These are phyloP conservation scores for Phymastichus coffea DNA, from an alignment of 1,140 invertebrate genomes.

Conservation along the genomic window DNA sequence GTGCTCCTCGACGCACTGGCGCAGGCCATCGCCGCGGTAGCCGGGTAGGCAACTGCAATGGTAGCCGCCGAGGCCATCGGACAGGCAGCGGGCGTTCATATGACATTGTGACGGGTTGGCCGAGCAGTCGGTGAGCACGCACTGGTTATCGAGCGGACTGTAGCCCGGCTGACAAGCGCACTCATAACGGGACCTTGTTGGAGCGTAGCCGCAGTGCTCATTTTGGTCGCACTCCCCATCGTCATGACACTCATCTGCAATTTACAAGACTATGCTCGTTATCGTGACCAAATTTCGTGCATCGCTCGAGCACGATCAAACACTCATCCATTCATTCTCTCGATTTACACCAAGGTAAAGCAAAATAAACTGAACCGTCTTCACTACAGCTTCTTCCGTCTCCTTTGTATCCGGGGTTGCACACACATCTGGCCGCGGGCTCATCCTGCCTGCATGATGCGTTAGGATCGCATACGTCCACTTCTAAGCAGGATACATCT, in stretches of 20 bases:
- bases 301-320: no score
- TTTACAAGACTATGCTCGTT: no score
- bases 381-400: constrained; percentile 72
- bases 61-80: constrained; percentile 55
- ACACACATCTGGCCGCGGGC: constrained; percentile 69
- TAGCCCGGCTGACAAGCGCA: constrained; percentile 70
- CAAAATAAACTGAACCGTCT: constrained; percentile 52
- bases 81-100: constrained; percentile 64
- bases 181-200: constrained; percentile 59
- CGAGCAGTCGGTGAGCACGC: constrained; percentile 55
- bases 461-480: constrained; percentile 73
- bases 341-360: no score
- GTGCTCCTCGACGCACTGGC: constrained; percentile 63
- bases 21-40: constrained; percentile 76
- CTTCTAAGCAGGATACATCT: constrained; percentile 66
- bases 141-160: constrained; percentile 58
- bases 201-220: constrained; percentile 72
- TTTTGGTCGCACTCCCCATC: constrained; percentile 72
- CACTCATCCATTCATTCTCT: no score
- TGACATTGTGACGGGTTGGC: constrained; percentile 60
- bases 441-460: constrained; percentile 73
- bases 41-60: constrained; percentile 79
- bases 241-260: constrained; percentile 65
- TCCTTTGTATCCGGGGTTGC: constrained; percentile 76
- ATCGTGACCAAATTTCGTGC: no score